These are phyloP conservation scores for Lamprotornis superbus DNA, from an alignment of 2,113 vertebrate species.

Conservation along the genomic window DNA sequence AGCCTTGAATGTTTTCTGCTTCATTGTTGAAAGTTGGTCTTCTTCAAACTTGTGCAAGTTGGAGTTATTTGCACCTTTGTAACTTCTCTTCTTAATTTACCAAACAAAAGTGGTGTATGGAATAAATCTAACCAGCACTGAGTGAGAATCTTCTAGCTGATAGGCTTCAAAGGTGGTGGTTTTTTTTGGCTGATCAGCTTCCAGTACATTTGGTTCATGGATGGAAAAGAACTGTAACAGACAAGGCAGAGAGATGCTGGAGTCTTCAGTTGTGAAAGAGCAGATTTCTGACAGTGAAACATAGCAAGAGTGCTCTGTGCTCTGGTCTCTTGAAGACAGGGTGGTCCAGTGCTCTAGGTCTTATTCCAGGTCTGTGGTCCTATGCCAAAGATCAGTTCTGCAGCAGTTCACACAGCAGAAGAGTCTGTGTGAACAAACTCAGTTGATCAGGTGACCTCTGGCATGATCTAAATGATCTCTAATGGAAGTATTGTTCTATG, in stretches of 20 bases:
- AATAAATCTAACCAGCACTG: not conserved
- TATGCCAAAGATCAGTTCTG: not conserved
- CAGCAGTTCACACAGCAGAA: not conserved
- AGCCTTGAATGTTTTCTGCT: not conserved
- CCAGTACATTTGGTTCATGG: not conserved
- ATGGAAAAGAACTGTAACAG: not conserved
- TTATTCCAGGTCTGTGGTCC: not conserved
- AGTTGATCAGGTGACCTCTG: not conserved
- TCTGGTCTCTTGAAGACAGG: not conserved
- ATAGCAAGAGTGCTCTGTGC: fast-evolving
- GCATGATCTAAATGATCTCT: not conserved
- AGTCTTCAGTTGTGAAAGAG: not conserved
- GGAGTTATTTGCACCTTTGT: not conserved
- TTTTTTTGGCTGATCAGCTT: not conserved
- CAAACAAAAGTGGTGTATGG: fast-evolving
- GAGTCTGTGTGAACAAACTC: not conserved
- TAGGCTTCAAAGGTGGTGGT: not conserved
- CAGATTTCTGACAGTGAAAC: not conserved
- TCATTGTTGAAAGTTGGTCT: not conserved
- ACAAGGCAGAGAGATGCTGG: not conserved
- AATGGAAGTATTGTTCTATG: not conserved
- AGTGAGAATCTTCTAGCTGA: not conserved
- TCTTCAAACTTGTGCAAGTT: not conserved
- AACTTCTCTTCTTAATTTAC: not conserved
- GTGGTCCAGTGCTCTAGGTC: not conserved